Percentiles rank a stretch among this genome's conserved stretches.
Conservation (phyloP, 2,113 vertebrate species). For the Chaetura pelagica region DNA sequence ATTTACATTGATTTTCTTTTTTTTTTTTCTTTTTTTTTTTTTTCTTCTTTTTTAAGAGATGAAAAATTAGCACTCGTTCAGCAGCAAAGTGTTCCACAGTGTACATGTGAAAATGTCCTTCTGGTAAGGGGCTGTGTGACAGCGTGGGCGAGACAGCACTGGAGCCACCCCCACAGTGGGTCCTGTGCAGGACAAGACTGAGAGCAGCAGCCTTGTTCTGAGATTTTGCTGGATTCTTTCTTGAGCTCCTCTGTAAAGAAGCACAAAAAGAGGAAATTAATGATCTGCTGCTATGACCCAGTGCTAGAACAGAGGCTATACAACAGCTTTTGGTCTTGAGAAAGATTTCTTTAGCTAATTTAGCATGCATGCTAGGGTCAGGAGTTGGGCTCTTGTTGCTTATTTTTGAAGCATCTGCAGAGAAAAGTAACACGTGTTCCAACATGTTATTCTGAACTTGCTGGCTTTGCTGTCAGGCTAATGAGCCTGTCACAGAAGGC, state of each 20-base stretch:
- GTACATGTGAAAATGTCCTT: background rate
- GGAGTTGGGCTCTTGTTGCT: background rate
- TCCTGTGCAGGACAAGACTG: background rate
- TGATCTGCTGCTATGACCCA: background rate
- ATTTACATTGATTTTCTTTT: background rate
- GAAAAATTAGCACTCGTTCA: background rate
- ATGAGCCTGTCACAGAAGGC: background rate
- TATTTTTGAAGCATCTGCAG: background rate
- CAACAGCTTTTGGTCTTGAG: background rate
- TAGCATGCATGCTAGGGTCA: background rate
- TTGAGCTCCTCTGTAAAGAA: background rate
- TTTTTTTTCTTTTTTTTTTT: background rate
- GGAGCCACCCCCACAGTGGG: background rate
- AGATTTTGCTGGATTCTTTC: background rate
- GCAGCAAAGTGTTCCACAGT: background rate
- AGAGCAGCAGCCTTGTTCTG: accelerated
- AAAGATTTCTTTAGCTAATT: background rate
- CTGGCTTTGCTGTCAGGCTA: background rate
- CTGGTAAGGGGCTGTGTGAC: background rate
- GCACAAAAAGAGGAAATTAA: background rate
- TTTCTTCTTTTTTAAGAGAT: background rate
- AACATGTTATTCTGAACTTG: background rate
- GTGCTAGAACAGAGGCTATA: background rate
- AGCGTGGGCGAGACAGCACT: background rate
- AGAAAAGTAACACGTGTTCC: background rate